Evolutionary conservation across 2,888 invertebrate genomes (phyloP), one percentile per base, ranked within the genome.

Genomic region (Aproaerema taeniolella): DNA sequence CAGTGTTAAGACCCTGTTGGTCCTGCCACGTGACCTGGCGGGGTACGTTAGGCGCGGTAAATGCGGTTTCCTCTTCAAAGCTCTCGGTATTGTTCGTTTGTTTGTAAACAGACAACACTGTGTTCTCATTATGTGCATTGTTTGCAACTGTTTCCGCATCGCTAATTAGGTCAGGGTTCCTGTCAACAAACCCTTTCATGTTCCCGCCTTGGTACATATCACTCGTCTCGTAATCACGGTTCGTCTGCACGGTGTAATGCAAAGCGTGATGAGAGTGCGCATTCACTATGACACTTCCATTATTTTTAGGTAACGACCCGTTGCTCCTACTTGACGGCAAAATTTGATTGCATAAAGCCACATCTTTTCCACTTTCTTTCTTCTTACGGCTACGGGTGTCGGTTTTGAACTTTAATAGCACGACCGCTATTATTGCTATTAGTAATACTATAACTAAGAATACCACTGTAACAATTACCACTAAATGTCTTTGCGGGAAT

Each of bases 81-180:
- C 66, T 67, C 41, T 83, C 86, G 38, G 64, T 62, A 43, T 61
- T 65, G 26, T 55, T 58, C 48, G 66, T 70, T 62, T 83, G 82
- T 68, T 79, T 83, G 64, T 85, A 85, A 43, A 82, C 81, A 47
- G 85, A 80, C 54, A 85, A 61, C 45, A 69, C 73, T 37, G 79
- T 72, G 61, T 79, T 81, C 64, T 85, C 83, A 52, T 83, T 82
- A 57, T 81, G 81, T 49, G 75, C 60, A 65, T 82, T 85, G 70
- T 83, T 85, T 51, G 82, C 79, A 50, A 86, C 81, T 47, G 82
- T 91, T 78, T 92, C 92, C 52, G 91, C 92, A 65, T 93, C 93
- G 75, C 92, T 93, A 67, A 94, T 92, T 67, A 94, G 87, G 78
- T 94, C 93, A 39, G 93, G 93, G 75, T 93, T 93, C 73, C 91